These are phyloP conservation scores for Xiphorhynchus erythropygius DNA, from an alignment of 2,797 vertebrate genomes.

Conservation along the genomic window DNA sequence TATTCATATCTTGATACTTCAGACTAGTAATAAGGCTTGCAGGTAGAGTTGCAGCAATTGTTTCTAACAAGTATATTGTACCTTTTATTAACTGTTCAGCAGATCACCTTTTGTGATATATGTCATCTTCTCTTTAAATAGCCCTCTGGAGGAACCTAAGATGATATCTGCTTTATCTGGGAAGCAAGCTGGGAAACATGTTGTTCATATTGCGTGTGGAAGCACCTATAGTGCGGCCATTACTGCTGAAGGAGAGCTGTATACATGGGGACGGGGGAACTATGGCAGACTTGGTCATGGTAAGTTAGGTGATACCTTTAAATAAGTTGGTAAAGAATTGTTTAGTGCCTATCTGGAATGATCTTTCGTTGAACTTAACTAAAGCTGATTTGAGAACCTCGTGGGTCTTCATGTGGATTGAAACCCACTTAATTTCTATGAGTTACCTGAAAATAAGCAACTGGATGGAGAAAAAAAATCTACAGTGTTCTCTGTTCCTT, in stretches of 20 bases:
- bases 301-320: slow-evolving; percentile 54
- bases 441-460: not conserved
- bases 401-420: not conserved
- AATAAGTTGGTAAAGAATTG: not conserved
- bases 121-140: slow-evolving; percentile 51
- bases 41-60: not conserved
- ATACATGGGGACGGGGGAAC: slow-evolving; percentile 96
- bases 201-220: slow-evolving; percentile 92
- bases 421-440: not conserved
- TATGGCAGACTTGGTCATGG: slow-evolving; percentile 96
- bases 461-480: not conserved
- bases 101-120: not conserved
- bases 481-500: not conserved
- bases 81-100: not conserved
- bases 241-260: slow-evolving; percentile 94
- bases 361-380: not conserved
- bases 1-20: not conserved
- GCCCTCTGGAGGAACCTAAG: slow-evolving; percentile 93
- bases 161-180: slow-evolving; percentile 91
- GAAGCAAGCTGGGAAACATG: slow-evolving; percentile 91
- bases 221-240: slow-evolving; percentile 96
- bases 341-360: not conserved
- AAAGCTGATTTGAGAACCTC: not conserved
- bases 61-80: not conserved
- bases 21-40: not conserved